These are phyloP conservation scores for Mormoops blainvillei DNA, from an alignment of 2,113 vertebrate genomes.

Conservation along the genomic window DNA sequence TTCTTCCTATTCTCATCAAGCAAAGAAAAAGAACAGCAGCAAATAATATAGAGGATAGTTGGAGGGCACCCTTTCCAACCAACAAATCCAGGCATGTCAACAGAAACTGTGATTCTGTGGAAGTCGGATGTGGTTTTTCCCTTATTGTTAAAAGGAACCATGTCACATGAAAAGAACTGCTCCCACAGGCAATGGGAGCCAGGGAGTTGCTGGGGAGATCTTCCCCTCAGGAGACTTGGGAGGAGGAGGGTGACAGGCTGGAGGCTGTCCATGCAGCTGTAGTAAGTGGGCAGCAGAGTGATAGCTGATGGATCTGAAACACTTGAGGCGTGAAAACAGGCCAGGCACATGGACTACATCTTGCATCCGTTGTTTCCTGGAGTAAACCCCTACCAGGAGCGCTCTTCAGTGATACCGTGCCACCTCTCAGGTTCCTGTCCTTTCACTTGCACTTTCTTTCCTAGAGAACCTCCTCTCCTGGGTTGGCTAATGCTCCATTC, in stretches of 20 bases:
- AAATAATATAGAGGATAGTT: neutral
- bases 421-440: neutral
- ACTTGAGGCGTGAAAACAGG: neutral
- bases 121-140: constrained; percentile 33
- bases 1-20: neutral
- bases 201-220: neutral
- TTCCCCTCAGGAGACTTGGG: neutral
- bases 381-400: neutral
- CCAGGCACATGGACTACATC: neutral
- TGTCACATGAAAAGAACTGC: neutral
- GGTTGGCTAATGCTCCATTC: neutral
- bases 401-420: neutral
- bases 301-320: neutral
- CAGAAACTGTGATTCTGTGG: constrained; percentile 36
- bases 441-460: neutral
- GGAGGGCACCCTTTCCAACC: neutral
- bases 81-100: constrained; percentile 33
- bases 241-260: neutral
- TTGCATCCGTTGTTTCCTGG: neutral
- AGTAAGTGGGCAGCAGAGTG: neutral
- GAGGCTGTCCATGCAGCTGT: neutral
- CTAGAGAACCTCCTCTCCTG: neutral
- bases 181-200: neutral
- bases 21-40: neutral
- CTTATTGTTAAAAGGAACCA: neutral